Conservation (phyloP, 2,113 vertebrate species). For the Pangasianodon gigas region DNA sequence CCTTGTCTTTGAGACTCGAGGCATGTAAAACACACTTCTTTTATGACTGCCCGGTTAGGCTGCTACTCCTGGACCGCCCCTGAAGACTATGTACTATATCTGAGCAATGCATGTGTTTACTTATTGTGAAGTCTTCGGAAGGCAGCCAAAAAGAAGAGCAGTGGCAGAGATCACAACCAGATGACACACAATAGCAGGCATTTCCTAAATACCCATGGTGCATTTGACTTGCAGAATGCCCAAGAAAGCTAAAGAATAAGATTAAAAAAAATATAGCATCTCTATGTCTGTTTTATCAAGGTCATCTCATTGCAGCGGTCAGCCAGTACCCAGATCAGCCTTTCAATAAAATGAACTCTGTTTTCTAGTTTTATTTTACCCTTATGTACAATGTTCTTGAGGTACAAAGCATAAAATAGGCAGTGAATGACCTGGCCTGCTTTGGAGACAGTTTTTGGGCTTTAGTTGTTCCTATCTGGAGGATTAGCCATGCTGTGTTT, state of each 20-base stretch:
- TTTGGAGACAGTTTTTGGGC: conserved; percentile 5
- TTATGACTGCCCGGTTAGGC: conserved; percentile 31
- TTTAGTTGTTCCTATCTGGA: background rate
- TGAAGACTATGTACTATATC: conserved; percentile 30
- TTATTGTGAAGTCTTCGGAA: conserved; percentile 1
- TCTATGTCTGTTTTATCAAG: background rate
- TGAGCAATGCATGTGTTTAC: conserved; percentile 42
- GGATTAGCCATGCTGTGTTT: conserved; percentile 49
- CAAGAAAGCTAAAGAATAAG: background rate
- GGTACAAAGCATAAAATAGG: background rate
- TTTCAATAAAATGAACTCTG: background rate
- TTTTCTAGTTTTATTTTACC: background rate
- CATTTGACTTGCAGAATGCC: background rate
- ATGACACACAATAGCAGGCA: background rate
- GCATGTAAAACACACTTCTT: conserved; percentile 39
- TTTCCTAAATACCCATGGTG: conserved; percentile 1
- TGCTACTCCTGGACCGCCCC: background rate
- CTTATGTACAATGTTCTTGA: background rate
- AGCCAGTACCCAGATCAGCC: background rate
- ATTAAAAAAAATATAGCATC: background rate
- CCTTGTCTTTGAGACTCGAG: background rate
- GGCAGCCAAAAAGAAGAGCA: background rate
- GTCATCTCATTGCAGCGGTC: background rate
- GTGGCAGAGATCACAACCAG: conserved; percentile 18
- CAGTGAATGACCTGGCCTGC: background rate